Conservation (phyloP, 2,888 invertebrate genomes). For the Tortricodes alternella region DNA sequence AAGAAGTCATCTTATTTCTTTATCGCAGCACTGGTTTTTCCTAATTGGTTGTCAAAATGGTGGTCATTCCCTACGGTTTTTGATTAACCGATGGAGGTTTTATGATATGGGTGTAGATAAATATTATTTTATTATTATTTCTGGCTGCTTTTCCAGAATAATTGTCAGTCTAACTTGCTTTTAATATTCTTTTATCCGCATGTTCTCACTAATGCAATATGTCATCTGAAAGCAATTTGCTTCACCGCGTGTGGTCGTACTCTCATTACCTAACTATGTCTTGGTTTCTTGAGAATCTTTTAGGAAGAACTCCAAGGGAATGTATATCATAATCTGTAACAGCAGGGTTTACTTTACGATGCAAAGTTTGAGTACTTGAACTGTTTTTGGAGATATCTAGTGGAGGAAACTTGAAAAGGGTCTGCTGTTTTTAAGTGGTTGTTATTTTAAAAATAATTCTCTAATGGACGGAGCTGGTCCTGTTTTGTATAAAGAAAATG, state of each 20-base stretch:
- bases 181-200: constrained; percentile 32
- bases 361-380: background rate
- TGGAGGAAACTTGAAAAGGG: constrained; percentile 45
- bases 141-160: background rate
- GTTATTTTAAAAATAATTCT: constrained; percentile 42
- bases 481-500: background rate
- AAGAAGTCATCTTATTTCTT: too few species aligned
- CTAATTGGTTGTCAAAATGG: too few species aligned
- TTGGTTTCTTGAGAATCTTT: constrained; percentile 34
- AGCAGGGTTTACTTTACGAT: background rate
- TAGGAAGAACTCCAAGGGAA: background rate
- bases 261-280: constrained; percentile 61
- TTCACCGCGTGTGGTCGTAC: constrained; percentile 70
- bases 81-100: too few species aligned
- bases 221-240: constrained; percentile 80
- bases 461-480: background rate
- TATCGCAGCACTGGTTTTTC: too few species aligned
- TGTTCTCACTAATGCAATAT: constrained; percentile 65
- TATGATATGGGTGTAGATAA: too few species aligned
- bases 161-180: background rate
- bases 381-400: constrained; percentile 22
- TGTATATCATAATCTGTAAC: background rate
- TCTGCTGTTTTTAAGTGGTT: constrained; percentile 52
- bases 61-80: too few species aligned
- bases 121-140: background rate